Evolutionary conservation across 2,113 vertebrate genomes (phyloP).

Genomic region (Calidris pygmaea): DNA sequence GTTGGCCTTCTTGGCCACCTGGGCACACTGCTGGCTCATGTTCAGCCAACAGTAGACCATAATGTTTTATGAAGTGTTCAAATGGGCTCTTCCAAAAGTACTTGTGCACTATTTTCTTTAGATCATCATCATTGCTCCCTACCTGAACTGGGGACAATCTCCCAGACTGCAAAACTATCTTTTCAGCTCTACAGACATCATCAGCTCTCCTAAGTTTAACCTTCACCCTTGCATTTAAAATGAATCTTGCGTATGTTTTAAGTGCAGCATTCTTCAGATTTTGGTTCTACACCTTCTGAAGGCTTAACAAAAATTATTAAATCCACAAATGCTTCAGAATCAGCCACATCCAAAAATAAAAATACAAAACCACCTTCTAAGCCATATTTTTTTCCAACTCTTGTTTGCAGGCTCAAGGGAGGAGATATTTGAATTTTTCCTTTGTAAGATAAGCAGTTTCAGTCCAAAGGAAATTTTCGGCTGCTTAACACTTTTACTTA

Average conservation of each 20-base stretch:
- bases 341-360: not conserved
- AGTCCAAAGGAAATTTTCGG: not conserved
- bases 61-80: not conserved
- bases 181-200: not conserved
- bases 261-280: not conserved
- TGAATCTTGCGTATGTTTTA: not conserved
- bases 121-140: not conserved
- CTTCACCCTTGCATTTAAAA: not conserved
- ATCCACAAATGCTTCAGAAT: not conserved
- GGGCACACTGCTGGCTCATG: no score
- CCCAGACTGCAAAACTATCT: not conserved
- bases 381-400: not conserved
- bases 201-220: not conserved
- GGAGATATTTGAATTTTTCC: not conserved
- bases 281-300: not conserved
- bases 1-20: no score
- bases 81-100: not conserved
- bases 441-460: not conserved
- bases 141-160: not conserved
- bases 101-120: not conserved
- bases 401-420: not conserved
- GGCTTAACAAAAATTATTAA: not conserved
- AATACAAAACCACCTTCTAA: not conserved
- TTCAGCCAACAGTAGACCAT: no score
- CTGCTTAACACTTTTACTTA: not conserved